These are phyloP conservation scores for Sebastes minor DNA, from an alignment of 2,797 vertebrate species.

Conservation along the genomic window DNA sequence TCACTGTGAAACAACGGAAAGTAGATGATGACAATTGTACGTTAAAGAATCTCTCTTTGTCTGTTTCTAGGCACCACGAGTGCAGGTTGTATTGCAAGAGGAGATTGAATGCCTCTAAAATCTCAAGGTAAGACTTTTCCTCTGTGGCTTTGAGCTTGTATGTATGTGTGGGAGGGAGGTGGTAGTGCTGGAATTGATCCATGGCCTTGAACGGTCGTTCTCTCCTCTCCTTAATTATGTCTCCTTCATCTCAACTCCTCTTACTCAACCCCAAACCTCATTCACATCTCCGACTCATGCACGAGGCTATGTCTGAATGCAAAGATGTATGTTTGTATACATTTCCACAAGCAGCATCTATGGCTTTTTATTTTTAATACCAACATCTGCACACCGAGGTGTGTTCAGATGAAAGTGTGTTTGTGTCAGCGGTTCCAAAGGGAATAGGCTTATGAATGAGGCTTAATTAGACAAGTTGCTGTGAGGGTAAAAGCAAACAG, in stretches of 20 bases:
- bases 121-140: constrained; percentile 70
- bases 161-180: background rate
- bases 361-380: background rate
- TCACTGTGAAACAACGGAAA: background rate
- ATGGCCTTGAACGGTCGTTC: constrained; percentile 26
- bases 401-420: background rate
- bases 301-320: background rate
- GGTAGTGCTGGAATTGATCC: constrained; percentile 31
- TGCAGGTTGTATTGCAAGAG: constrained; percentile 61
- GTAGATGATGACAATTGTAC: background rate
- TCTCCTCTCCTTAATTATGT: constrained; percentile 3
- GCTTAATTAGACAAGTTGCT: constrained; percentile 53
- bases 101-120: constrained; percentile 77
- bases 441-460: background rate
- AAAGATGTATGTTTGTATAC: background rate
- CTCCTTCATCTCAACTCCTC: background rate
- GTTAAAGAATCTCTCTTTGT: background rate
- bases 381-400: background rate
- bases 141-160: constrained; percentile 30
- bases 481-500: constrained; percentile 45
- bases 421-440: constrained; percentile 13
- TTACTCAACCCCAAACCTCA: background rate
- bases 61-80: constrained; percentile 51
- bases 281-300: background rate
- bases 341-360: background rate